Conservation (phyloP, 1,140 invertebrate genomes). For the Lepidurus packardi region DNA sequence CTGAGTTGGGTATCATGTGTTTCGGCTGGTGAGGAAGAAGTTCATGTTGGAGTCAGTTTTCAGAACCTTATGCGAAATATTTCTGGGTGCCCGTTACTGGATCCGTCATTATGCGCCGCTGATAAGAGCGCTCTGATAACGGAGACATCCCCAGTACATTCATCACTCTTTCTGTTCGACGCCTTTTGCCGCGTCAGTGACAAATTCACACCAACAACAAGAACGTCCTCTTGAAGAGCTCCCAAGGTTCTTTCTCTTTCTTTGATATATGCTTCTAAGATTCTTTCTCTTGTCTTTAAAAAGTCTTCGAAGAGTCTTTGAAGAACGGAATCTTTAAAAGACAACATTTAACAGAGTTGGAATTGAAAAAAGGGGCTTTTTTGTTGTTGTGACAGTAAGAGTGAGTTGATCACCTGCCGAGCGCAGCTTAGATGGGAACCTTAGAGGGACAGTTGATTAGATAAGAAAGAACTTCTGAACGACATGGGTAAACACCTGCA, state of each 20-base stretch:
- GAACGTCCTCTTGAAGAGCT: neutral
- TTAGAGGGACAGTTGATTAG: too few species aligned
- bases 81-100: neutral
- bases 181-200: conserved; percentile 15
- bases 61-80: conserved; percentile 4
- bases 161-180: conserved; percentile 1
- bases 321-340: too few species aligned
- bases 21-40: conserved; percentile 1
- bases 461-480: too few species aligned
- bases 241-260: neutral
- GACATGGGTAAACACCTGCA: too few species aligned
- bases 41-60: neutral
- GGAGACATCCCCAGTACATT: conserved; percentile 6
- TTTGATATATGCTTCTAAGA: neutral
- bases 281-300: too few species aligned
- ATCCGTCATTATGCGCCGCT: conserved; percentile 17
- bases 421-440: too few species aligned
- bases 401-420: too few species aligned
- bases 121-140: conserved; percentile 6
- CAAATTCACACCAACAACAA: conserved; percentile 18
- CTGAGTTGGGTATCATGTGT: neutral
- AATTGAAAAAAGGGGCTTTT: too few species aligned
- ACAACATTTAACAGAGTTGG: too few species aligned
- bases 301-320: too few species aligned
- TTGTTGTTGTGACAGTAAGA: too few species aligned